phyloP scores from a whole-genome alignment of 2,797 vertebrate species.

The Argyrosomus regius region DNA sequence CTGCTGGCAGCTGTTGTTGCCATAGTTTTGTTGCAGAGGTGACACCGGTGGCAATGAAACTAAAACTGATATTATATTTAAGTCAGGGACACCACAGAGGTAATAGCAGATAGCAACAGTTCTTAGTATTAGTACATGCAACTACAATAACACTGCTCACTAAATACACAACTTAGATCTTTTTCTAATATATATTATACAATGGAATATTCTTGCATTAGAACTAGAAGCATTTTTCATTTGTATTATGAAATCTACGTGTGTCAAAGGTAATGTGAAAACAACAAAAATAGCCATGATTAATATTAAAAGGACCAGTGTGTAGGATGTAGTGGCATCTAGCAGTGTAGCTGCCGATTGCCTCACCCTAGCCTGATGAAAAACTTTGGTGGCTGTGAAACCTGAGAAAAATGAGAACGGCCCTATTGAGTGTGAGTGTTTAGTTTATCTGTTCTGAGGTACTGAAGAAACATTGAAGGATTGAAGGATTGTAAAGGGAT shows the following conservation, averaged over 20 bases:
- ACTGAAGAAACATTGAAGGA: too few species aligned
- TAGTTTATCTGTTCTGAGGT: too few species aligned
- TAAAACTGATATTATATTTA: conserved; percentile 47
- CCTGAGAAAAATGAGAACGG: too few species aligned
- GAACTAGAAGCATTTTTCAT: neutral
- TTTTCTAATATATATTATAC: neutral
- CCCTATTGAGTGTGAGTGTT: too few species aligned
- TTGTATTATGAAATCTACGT: neutral
- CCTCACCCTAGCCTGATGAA: too few species aligned
- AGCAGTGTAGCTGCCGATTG: too few species aligned
- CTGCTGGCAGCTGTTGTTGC: conserved; percentile 63
- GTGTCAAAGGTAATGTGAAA: neutral
- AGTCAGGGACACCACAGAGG: conserved; percentile 50
- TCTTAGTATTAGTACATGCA: conserved; percentile 6
- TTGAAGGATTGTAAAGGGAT: too few species aligned
- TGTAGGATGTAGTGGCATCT: too few species aligned
- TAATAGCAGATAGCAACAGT: neutral
- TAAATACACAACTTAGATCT: neutral
- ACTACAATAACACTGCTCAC: neutral
- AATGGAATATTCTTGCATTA: neutral
- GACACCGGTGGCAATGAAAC: conserved; percentile 69
- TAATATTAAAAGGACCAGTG: neutral
- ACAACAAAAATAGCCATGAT: neutral
- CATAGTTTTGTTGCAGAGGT: conserved; percentile 42
- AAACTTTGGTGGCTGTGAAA: too few species aligned